These are phyloP conservation scores for Diabrotica undecimpunctata DNA, from an alignment of 1,140 invertebrate species.

Conservation along the genomic window DNA sequence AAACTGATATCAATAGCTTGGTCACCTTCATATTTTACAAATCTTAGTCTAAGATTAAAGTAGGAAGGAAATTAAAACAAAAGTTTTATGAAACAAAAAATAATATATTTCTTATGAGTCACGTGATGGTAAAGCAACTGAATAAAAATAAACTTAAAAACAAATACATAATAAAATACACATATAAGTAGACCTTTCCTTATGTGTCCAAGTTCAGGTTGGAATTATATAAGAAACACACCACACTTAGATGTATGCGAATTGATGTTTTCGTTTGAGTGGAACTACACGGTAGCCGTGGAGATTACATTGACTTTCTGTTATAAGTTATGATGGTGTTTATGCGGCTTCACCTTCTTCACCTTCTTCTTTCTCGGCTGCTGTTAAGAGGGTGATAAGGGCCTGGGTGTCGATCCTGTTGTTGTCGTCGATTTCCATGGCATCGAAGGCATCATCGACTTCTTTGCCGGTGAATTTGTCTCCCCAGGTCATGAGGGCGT, in stretches of 20 bases:
- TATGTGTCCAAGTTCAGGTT: background rate
- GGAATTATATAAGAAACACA: background rate
- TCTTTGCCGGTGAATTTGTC: constrained; percentile 93
- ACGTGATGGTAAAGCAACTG: constrained; percentile 20
- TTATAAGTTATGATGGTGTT: constrained; percentile 24
- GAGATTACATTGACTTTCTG: no score
- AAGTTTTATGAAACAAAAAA: constrained; percentile 20
- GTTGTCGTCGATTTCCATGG: constrained; percentile 90
- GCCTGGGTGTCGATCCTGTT: constrained; percentile 88
- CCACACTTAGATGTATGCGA: background rate
- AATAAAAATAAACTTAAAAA: constrained; percentile 8
- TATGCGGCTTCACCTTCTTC: constrained; percentile 62
- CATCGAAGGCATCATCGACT: constrained; percentile 91
- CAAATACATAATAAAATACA: constrained; percentile 3
- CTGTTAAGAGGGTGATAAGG: constrained; percentile 84
- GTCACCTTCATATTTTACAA: no score
- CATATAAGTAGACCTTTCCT: background rate
- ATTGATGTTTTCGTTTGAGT: background rate
- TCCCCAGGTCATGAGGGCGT: constrained; percentile 92
- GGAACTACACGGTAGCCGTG: no score
- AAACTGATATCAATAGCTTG: no score
- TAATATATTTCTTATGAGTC: constrained; percentile 22
- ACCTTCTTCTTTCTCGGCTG: constrained; percentile 73
- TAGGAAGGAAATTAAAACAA: constrained; percentile 7
- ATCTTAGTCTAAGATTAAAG: no score